Base-by-base conservation (phyloP, 2,888 invertebrate species). In the Drosophila longiperda region DNA sequence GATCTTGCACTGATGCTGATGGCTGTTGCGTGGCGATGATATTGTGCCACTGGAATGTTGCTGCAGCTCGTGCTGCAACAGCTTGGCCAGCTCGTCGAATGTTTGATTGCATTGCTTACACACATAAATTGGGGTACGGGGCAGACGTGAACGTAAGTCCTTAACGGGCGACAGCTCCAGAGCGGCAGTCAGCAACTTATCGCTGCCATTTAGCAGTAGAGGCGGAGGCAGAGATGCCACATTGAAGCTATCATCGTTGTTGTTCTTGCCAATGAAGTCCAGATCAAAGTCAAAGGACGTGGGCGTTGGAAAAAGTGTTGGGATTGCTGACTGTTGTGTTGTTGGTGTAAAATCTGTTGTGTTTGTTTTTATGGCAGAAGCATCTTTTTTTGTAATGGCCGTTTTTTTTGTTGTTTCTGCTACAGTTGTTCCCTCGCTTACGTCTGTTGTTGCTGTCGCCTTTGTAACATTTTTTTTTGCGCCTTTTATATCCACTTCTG, bases 1-100 rank as follows among this genome's bases (percentile, higher is more conserved):
- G 23, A 90, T 78, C 15, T 74, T 62, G 60, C 92, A 91, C 59
- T 82, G 80, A 66, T 87, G 90, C 32, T 77, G 71, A 23, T 73
- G 73, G 6, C 48, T 64, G 42, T 40, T 61, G 6, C 73, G 77
- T 6, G 73, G 50, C 7, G 73, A 4, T 63, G 58, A n/a, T 38
- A 8, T 45, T 15, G 45, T 34, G 15, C 50, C 69, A 17, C 50
- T 71, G 23, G 88, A 78, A 67, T 87, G 89, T 40, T 69, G 33
- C 2, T 78, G 73, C 45, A 45, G 33, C 54, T 86, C 80, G 33
- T 87, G 87, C 32, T 84, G 79, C 32, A 75, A 48, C 40, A 87
- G 48, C 45, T 89, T 83, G 17, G 53, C 45, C 33, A 84, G 66
- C 36, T 87, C 80, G 57, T 87, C 82, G 23, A 87, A 87, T 0